A percentile compares a stretch with the other conserved stretches of the same genome.
phyloP scores from a whole-genome alignment of 2,888 invertebrate genomes.

The Trilocha varians region DNA sequence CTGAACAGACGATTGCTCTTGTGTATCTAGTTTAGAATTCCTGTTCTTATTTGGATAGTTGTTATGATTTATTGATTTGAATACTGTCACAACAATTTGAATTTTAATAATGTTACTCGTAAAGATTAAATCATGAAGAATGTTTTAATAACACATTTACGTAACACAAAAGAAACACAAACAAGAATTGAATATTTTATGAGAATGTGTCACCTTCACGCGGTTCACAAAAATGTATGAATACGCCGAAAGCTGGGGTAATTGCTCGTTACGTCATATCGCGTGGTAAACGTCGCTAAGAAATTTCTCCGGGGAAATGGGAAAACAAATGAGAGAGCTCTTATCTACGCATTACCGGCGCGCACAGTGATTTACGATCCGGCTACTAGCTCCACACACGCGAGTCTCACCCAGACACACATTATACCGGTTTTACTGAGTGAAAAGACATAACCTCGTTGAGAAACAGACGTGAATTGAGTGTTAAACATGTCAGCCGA shows the following conservation, averaged over 20 bases:
- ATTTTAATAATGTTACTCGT: too few species aligned
- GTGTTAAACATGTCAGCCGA: constrained; percentile 48
- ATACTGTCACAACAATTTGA: too few species aligned
- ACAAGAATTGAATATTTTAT: neutral
- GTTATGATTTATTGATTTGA: too few species aligned
- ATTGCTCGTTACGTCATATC: constrained; percentile 54
- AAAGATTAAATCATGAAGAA: too few species aligned
- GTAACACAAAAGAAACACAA: neutral
- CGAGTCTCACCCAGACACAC: constrained; percentile 16
- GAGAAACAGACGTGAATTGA: constrained; percentile 56
- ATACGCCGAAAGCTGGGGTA: constrained; percentile 29
- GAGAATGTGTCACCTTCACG: constrained; percentile 8
- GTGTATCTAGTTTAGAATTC: neutral
- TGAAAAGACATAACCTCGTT: constrained; percentile 48
- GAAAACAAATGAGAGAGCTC: constrained; percentile 69
- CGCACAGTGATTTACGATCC: constrained; percentile 59
- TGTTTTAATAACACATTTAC: too few species aligned
- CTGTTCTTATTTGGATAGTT: too few species aligned
- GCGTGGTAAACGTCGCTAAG: constrained; percentile 55
- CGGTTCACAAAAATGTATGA: constrained; percentile 29
- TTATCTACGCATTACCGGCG: constrained; percentile 67
- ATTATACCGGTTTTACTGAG: constrained; percentile 44
- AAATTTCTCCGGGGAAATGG: constrained; percentile 67
- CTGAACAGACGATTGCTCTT: neutral
- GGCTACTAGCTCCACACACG: constrained; percentile 44